phyloP scores from a whole-genome alignment of 2,888 invertebrate genomes.

The Drosophila yooni region DNA sequence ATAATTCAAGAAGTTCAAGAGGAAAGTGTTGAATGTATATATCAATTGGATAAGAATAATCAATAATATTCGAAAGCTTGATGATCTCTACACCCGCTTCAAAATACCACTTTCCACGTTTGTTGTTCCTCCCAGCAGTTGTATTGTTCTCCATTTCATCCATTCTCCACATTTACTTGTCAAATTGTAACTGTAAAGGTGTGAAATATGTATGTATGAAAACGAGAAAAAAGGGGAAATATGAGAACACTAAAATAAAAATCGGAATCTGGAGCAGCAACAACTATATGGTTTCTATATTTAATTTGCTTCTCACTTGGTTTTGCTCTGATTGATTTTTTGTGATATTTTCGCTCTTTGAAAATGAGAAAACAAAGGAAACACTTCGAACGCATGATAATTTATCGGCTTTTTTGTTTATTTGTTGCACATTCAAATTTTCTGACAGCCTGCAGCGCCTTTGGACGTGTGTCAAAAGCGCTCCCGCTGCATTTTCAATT shows the following conservation, averaged over 20 bases:
- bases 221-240: background rate
- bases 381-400: background rate
- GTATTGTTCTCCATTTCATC: background rate
- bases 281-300: background rate
- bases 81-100: background rate
- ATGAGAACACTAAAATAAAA: background rate
- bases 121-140: background rate
- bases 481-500: constrained; percentile 56
- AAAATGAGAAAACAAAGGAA: background rate
- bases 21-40: background rate
- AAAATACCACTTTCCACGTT: background rate
- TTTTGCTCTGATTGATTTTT: too few species aligned
- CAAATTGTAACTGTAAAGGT: background rate
- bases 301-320: too few species aligned
- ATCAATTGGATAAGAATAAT: background rate
- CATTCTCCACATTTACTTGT: background rate
- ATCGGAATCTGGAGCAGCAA: background rate
- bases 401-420: background rate
- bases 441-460: constrained; percentile 74
- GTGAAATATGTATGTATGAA: background rate
- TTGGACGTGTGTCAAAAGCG: constrained; percentile 75
- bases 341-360: background rate
- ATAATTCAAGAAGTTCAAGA: too few species aligned
- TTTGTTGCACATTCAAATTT: constrained; percentile 40
- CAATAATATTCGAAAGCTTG: background rate